These are phyloP conservation scores for Saxidomus purpurata DNA, from an alignment of 1,140 invertebrate species.

Conservation along the genomic window DNA sequence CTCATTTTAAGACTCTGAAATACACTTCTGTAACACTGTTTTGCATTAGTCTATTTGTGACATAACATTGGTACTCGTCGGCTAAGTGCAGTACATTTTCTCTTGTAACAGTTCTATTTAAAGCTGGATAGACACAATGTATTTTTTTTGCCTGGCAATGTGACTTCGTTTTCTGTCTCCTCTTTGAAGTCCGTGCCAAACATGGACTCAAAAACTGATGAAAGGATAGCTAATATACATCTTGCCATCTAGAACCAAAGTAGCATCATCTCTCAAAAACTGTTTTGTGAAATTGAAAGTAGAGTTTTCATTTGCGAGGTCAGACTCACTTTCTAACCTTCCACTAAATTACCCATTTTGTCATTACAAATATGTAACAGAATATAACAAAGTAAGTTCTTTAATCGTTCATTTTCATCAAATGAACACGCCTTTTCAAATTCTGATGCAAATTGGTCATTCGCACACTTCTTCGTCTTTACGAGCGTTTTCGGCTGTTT, in stretches of 20 bases:
- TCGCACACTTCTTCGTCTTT: too few species aligned
- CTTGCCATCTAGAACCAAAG: constrained; percentile 17
- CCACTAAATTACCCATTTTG: too few species aligned
- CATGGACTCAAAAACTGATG: constrained; percentile 43
- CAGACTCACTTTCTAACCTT: too few species aligned
- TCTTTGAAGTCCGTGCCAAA: constrained; percentile 32
- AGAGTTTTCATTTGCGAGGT: not conserved
- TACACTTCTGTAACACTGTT: not conserved
- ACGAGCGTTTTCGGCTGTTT: too few species aligned
- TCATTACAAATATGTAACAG: too few species aligned
- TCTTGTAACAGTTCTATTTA: not conserved
- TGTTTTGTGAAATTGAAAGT: constrained; percentile 36
- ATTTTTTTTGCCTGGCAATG: constrained; percentile 12
- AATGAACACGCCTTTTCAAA: too few species aligned
- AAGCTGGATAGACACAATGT: constrained; percentile 16
- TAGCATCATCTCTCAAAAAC: constrained; percentile 21
- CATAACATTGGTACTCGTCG: constrained; percentile 23
- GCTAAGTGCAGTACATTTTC: constrained; percentile 33
- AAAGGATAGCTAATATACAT: not conserved
- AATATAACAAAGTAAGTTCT: too few species aligned
- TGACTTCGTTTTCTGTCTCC: constrained; percentile 4
- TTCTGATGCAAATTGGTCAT: too few species aligned
- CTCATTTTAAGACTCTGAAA: too few species aligned
- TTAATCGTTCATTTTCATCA: too few species aligned
- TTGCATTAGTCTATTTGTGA: not conserved